phyloP scores from a whole-genome alignment of 2,888 invertebrate genomes.

The Sisyra nigra region DNA sequence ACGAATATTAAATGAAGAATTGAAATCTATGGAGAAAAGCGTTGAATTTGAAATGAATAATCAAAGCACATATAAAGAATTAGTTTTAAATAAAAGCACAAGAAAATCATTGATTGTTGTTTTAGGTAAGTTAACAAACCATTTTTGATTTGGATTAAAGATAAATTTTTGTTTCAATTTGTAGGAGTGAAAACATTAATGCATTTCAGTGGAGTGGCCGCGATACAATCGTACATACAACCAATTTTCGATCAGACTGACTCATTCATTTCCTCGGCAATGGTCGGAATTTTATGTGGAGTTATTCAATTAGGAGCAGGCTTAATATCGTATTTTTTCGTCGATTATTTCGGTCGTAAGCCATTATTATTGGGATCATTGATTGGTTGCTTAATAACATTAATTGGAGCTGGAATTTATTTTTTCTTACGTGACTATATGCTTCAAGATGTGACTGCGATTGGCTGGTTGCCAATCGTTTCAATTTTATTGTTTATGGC shows the following conservation, averaged over 20 bases:
- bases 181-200: slow-evolving; percentile 37
- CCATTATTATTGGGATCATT: slow-evolving; percentile 42
- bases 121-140: too few relatives aligned
- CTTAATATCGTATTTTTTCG: slow-evolving; percentile 34
- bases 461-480: slow-evolving; percentile 31
- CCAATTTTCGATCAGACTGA: slow-evolving; percentile 37
- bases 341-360: slow-evolving; percentile 47
- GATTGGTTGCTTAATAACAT: slow-evolving; percentile 25
- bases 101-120: slow-evolving; percentile 41
- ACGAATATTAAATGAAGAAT: slow-evolving; percentile 22
- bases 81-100: slow-evolving; percentile 34
- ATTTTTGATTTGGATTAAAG: too few relatives aligned
- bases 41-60: slow-evolving; percentile 25
- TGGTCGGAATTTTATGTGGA: slow-evolving; percentile 40
- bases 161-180: too few relatives aligned
- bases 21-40: slow-evolving; percentile 11
- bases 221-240: slow-evolving; percentile 43
- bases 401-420: slow-evolving; percentile 22
- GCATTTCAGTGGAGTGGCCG: slow-evolving; percentile 37
- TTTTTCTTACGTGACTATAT: slow-evolving; percentile 5
- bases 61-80: slow-evolving; percentile 31
- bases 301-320: slow-evolving; percentile 40
- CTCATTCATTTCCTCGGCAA: slow-evolving; percentile 30
- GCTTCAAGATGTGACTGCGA: slow-evolving; percentile 17
- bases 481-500: slow-evolving; percentile 32